These are phyloP conservation scores for Petrocephalus zakoni DNA, from an alignment of 2,113 vertebrate species.

Conservation along the genomic window DNA sequence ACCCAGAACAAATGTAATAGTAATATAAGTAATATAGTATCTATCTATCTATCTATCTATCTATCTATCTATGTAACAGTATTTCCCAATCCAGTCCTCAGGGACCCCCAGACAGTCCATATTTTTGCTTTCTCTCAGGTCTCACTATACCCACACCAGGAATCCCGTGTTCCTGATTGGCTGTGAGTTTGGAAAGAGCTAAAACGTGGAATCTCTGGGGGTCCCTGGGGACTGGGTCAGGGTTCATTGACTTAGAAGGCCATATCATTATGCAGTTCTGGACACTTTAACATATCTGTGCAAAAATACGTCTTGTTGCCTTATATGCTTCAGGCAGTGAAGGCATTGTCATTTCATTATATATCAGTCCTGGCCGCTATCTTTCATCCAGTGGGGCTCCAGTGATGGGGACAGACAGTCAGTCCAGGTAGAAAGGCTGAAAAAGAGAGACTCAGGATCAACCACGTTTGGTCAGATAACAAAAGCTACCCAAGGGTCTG, in stretches of 20 bases:
- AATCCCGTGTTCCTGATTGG: too few relatives aligned
- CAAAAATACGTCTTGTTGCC: neutral
- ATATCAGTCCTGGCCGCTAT: neutral
- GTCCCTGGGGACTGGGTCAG: too few relatives aligned
- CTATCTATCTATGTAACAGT: neutral
- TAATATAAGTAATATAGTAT: too few relatives aligned
- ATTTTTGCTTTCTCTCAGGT: too few relatives aligned
- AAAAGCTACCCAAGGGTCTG: neutral
- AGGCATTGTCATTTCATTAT: neutral
- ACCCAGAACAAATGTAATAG: neutral
- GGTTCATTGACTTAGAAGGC: neutral
- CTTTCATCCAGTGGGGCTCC: neutral
- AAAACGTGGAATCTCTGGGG: too few relatives aligned
- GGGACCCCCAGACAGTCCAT: neutral
- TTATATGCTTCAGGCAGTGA: neutral
- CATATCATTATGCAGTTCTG: neutral
- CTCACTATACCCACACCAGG: neutral
- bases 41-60: neutral
- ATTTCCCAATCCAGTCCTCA: neutral
- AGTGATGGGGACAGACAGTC: neutral
- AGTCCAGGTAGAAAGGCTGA: neutral
- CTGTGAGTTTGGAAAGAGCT: too few relatives aligned
- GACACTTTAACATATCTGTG: neutral
- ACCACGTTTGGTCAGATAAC: neutral
- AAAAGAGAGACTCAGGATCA: neutral